Conservation (phyloP, 2,113 vertebrate species). For the Clarias batrachus region DNA sequence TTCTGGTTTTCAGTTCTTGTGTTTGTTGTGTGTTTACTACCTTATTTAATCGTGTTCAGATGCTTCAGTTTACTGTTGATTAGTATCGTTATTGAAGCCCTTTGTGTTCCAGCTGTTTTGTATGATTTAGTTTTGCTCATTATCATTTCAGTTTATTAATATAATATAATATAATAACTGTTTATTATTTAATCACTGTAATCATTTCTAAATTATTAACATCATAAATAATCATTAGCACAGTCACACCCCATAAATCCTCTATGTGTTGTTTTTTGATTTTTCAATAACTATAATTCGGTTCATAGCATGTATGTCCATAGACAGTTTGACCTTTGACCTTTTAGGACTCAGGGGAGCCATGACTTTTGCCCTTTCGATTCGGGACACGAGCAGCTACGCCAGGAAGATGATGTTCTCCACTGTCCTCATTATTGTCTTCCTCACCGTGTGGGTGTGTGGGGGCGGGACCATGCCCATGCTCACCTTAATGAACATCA, state of each 20-base stretch:
- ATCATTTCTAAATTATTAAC: background rate
- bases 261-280: background rate
- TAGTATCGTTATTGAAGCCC: too few species aligned
- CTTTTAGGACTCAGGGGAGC: constrained; percentile 90
- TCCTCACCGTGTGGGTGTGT: constrained; percentile 95
- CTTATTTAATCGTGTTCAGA: too few species aligned
- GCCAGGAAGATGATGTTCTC: constrained; percentile 97
- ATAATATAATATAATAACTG: too few species aligned
- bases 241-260: background rate
- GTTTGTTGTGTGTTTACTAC: too few species aligned
- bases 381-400: constrained; percentile 91
- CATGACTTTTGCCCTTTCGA: constrained; percentile 95
- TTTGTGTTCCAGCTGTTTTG: too few species aligned
- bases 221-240: background rate
- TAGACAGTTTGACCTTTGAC: background rate
- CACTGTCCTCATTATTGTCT: constrained; percentile 93
- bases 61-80: too few species aligned
- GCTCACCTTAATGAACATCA: constrained; percentile 89
- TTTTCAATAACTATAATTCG: too few species aligned
- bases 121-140: too few species aligned
- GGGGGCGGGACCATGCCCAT: constrained; percentile 92
- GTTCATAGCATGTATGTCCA: background rate
- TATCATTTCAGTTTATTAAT: background rate
- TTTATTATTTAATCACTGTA: too few species aligned
- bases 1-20: too few species aligned